Evolutionary conservation across 2,113 vertebrate genomes (phyloP).

Genomic region (Bucco capensis): DNA sequence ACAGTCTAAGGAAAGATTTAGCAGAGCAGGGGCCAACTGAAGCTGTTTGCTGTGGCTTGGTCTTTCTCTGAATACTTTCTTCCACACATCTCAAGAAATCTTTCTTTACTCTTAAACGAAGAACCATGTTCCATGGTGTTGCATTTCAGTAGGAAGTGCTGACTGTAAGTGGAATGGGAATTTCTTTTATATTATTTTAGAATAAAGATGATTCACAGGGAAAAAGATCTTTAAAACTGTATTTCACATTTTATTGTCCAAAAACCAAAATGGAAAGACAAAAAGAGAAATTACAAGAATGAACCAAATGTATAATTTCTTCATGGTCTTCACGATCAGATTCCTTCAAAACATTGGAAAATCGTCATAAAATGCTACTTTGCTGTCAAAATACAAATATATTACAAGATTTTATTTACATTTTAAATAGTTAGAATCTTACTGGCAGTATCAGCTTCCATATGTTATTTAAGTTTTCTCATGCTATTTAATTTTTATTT

Average conservation of each 20-base stretch:
- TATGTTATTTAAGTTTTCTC: background rate
- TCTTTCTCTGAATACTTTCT: background rate
- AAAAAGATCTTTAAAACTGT: background rate
- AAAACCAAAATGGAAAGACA: background rate
- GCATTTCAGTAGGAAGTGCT: background rate
- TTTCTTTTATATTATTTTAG: background rate
- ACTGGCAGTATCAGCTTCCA: background rate
- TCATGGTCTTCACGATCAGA: background rate
- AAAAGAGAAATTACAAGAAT: background rate
- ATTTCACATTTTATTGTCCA: background rate
- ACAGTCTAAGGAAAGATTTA: background rate
- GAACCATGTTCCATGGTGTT: background rate
- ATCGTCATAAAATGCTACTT: background rate
- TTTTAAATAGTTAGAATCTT: background rate
- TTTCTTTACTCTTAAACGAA: background rate
- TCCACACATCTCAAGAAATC: background rate
- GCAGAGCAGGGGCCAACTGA: background rate
- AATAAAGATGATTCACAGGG: background rate
- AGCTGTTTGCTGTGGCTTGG: background rate
- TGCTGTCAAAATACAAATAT: background rate
- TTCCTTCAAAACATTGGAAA: background rate
- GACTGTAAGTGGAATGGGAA: background rate
- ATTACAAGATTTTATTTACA: background rate
- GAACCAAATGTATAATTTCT: background rate
- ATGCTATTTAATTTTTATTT: background rate